These are phyloP conservation scores for Zenarchopterus dispar DNA, from an alignment of 2,797 vertebrate genomes.

Conservation along the genomic window DNA sequence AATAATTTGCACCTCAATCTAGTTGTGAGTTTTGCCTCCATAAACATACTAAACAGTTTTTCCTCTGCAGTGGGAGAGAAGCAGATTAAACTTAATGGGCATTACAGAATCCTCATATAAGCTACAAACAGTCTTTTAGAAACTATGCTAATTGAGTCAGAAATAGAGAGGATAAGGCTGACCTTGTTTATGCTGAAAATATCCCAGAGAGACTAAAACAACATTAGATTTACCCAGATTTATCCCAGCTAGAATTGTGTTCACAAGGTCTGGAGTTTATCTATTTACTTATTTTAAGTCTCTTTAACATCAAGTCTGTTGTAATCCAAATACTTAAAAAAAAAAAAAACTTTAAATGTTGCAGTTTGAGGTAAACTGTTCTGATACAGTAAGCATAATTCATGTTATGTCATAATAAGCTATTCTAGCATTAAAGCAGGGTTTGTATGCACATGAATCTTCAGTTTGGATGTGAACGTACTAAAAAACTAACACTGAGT, in stretches of 20 bases:
- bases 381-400: no score
- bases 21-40: neutral
- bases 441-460: no score
- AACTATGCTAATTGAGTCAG: slow-evolving; percentile 18
- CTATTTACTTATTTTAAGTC: neutral
- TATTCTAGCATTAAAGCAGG: no score
- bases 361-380: neutral
- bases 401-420: no score
- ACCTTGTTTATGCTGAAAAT: slow-evolving; percentile 21
- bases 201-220: slow-evolving; percentile 13
- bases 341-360: neutral
- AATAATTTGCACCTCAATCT: slow-evolving; percentile 11
- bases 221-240: slow-evolving; percentile 19
- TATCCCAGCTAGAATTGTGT: slow-evolving; percentile 4
- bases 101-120: neutral
- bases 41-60: slow-evolving; percentile 6
- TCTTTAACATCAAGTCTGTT: neutral
- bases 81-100: slow-evolving; percentile 1
- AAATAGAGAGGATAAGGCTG: slow-evolving; percentile 11
- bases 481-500: no score
- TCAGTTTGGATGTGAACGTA: no score
- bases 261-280: neutral
- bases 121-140: slow-evolving; percentile 2
- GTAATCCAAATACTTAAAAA: neutral
- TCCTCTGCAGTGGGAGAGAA: slow-evolving; percentile 8